Base-by-base conservation (phyloP, 2,888 invertebrate genomes). In the Anagyrus pseudococci region DNA sequence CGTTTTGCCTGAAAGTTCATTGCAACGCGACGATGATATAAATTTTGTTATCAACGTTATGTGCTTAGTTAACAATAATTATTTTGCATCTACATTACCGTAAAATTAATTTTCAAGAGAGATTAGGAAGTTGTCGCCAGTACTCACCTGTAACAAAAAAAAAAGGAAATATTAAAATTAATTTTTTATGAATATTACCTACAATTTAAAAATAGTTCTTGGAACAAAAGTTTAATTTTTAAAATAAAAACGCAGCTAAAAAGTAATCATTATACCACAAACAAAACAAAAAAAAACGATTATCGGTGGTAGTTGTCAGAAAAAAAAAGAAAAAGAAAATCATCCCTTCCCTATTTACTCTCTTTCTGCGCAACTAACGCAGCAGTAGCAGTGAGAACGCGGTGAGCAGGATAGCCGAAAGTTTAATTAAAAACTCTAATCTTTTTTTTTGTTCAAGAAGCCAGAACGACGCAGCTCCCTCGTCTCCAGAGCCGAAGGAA, bases 61-160 rank as follows among this genome's bases (percentile, higher is more conserved):
- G n/a, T n/a, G n/a, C n/a, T n/a, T n/a, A n/a, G n/a, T n/a, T n/a
- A n/a, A n/a, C n/a, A n/a, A n/a, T n/a, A n/a, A n/a, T n/a, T n/a
- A n/a, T n/a, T n/a, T n/a, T n/a, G n/a, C n/a, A n/a, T n/a, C n/a
- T n/a, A n/a, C n/a, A n/a, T n/a, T n/a, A n/a, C n/a, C n/a, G n/a
- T n/a, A n/a, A n/a, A n/a, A n/a, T n/a, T n/a, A n/a, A n/a, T n/a
- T n/a, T n/a, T n/a, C n/a, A n/a, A n/a, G n/a, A n/a, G n/a, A n/a
- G n/a, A n/a, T n/a, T n/a, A n/a, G n/a, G n/a, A n/a, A n/a, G n/a
- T n/a, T n/a, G n/a, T n/a, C n/a, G n/a, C n/a, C n/a, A 17, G 7
- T 47, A 59, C 59, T 59, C 59, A 59, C 59, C 59, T 53, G 46
- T 40, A 58, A 58, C 52, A 58, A 15, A 58, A 44, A 58, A 46